A percentile compares a stretch with the other conserved stretches of the same genome.
Evolutionary conservation across 2,113 vertebrate species (phyloP).

Genomic region (Eretmochelys imbricata): DNA sequence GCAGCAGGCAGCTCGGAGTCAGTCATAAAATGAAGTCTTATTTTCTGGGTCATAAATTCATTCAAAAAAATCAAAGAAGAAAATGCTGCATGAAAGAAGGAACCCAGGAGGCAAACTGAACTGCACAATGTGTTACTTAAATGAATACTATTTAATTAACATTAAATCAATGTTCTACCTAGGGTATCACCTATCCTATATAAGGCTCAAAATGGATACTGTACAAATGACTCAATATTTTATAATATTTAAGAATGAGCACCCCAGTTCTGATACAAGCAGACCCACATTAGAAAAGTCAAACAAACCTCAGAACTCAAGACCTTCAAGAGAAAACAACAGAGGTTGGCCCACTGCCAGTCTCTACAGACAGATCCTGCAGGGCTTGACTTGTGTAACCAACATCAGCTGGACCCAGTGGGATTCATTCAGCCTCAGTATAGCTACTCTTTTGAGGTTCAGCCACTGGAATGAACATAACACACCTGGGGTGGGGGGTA

Average conservation of each 20-base stretch:
- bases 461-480: neutral
- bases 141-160: constrained; percentile 27
- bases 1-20: constrained; percentile 29
- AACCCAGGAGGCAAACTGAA: constrained; percentile 13
- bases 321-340: neutral
- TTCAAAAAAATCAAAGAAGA: constrained; percentile 1
- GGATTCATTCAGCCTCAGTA: neutral
- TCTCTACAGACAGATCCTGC: neutral
- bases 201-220: neutral
- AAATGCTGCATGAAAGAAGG: constrained; percentile 30
- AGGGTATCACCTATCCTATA: neutral
- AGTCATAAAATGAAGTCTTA: neutral
- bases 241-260: neutral
- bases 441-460: neutral
- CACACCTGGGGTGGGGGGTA: neutral
- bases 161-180: constrained; percentile 40
- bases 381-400: neutral
- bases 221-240: neutral
- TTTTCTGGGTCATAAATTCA: constrained; percentile 71
- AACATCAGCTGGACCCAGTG: neutral
- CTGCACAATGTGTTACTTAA: constrained; percentile 31
- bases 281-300: neutral
- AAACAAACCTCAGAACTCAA: neutral
- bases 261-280: neutral
- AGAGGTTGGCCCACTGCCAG: neutral